A percentile compares a stretch with the other conserved stretches of the same genome.
Conservation (phyloP, 2,113 vertebrate genomes). For the Daphoenositta chrysoptera region DNA sequence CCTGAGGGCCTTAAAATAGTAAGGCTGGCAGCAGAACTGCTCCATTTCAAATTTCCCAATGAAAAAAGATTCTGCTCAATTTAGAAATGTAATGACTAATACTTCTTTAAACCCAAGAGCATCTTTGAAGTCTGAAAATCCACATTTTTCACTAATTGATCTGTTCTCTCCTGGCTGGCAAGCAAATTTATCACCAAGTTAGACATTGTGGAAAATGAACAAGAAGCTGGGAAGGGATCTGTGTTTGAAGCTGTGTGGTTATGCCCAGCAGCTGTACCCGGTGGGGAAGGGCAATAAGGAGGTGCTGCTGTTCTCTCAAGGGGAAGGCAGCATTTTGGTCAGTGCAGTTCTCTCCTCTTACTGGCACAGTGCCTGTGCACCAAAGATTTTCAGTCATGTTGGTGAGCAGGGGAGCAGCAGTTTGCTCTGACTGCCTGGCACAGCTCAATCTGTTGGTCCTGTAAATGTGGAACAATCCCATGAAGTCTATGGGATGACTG, state of each 20-base stretch:
- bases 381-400: not conserved
- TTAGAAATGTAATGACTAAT: not conserved
- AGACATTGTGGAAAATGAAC: not conserved
- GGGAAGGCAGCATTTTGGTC: not conserved
- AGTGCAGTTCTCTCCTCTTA: not conserved
- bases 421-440: not conserved
- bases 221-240: not conserved
- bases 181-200: not conserved
- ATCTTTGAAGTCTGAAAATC: not conserved
- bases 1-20: not conserved
- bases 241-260: not conserved
- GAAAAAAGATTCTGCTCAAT: not conserved
- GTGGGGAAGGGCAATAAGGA: not conserved
- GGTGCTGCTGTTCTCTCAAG: not conserved
- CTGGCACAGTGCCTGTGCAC: rapidly evolving
- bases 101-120: not conserved
- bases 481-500: not conserved
- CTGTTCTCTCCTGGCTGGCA: not conserved
- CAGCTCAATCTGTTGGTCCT: not conserved
- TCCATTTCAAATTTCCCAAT: not conserved
- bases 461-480: not conserved
- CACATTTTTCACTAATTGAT: not conserved
- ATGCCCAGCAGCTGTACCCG: not conserved
- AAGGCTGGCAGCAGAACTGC: not conserved
- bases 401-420: not conserved